Conservation (phyloP, 2,113 vertebrate species). For the Shinisaurus crocodilurus region DNA sequence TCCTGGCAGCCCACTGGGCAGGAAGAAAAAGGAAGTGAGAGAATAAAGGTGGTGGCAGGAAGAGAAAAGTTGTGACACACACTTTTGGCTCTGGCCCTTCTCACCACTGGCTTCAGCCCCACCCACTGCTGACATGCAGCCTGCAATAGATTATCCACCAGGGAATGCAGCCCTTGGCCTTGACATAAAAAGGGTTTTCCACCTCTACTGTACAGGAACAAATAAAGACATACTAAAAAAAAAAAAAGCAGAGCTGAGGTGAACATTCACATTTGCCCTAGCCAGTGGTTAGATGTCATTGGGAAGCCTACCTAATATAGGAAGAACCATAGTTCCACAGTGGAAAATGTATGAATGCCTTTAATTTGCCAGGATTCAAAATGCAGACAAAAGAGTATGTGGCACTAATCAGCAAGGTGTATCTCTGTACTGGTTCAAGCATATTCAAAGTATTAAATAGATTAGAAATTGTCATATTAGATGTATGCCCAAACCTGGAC, state of each 20-base stretch:
- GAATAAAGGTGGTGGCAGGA: no score
- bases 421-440: neutral
- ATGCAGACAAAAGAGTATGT: neutral
- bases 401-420: neutral
- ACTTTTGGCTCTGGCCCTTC: no score
- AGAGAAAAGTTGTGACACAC: no score
- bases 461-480: neutral
- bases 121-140: no score
- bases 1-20: no score
- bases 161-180: no score
- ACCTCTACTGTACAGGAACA: no score
- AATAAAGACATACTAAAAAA: neutral
- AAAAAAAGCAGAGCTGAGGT: neutral
- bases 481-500: neutral
- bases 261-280: neutral
- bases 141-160: no score
- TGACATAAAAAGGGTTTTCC: no score
- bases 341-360: constrained; percentile 6
- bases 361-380: neutral
- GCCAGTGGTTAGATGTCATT: neutral
- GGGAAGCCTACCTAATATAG: neutral
- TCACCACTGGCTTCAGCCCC: no score
- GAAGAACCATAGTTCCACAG: neutral
- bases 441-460: neutral
- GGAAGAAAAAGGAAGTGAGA: no score